Conservation (phyloP, 1,140 invertebrate species). For the Penaeus vannamei region DNA sequence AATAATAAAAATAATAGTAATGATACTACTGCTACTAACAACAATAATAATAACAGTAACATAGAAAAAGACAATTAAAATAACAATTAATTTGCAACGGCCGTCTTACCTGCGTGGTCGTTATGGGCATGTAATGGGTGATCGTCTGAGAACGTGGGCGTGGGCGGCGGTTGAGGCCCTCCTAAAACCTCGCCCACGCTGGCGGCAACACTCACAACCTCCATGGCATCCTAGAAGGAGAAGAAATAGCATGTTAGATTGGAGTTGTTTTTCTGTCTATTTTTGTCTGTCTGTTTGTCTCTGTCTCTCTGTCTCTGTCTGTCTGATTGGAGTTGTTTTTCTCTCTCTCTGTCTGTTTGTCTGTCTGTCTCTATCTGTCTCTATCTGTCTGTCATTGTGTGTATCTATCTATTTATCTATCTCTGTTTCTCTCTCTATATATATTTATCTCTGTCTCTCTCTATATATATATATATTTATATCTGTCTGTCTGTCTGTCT, state of each 20-base stretch:
- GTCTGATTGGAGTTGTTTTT: no score
- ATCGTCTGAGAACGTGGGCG: constrained; percentile 46
- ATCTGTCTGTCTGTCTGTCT: background rate
- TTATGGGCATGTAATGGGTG: constrained; percentile 39
- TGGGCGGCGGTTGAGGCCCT: constrained; percentile 36
- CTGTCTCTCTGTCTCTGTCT: background rate
- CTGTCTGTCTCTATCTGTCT: no score
- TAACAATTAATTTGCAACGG: background rate
- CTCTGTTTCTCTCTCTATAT: no score
- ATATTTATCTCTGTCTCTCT: no score
- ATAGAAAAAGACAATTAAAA: background rate
- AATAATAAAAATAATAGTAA: no score
- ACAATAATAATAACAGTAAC: no score
- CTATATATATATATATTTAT: background rate
- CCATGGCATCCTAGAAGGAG: constrained; percentile 52
- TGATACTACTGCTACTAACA: no score
- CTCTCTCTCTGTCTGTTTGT: no score
- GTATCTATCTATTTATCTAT: no score
- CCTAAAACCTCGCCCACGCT: constrained; percentile 53
- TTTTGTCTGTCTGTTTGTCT: no score
- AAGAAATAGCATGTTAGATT: background rate
- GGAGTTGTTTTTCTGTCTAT: background rate
- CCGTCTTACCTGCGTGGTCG: constrained; percentile 41
- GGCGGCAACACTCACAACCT: constrained; percentile 58
- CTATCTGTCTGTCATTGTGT: no score